Base-by-base conservation (phyloP, 2,113 vertebrate genomes). In the Uria aalge region DNA sequence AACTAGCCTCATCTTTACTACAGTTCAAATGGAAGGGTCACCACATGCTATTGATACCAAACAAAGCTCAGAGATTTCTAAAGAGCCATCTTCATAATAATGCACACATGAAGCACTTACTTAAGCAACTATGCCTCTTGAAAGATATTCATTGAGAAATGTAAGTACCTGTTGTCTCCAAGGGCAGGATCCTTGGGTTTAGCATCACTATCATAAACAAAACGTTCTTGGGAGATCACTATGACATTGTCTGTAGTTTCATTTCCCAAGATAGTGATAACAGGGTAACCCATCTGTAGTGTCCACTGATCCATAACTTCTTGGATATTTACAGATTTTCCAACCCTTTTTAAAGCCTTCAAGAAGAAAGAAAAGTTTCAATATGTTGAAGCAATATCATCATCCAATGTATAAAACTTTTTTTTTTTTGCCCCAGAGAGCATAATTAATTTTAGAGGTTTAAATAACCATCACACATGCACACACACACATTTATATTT, bases 241-340 rank as follows among this genome's bases (percentile, higher is more conserved):
- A 99, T 97, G 92, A 97, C 96, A 90, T 98, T 94, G 91, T 98
- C 99, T 38, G 98, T 96, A 84, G 98, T 98, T 96, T 98, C 98
- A 96, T 99, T 99, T 98, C 99, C 99, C 96, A 98, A 98, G 97
- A 99, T 98, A 95, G 99, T 99, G 78, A 99, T 98, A 66, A 99
- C 99, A 22, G 99, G 99, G 95, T 99, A 99, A 40, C 99, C 99
- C 99, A 99, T 99, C 93, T 99, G 99, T 27, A 99, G 98, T 27
- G 99, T 99, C 99, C 99, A 99, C 69, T 99, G 98, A 97, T 99
- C 99, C 99, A 99, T 99, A 88, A 99, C 99, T 96, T 99, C 98
- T 59, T 99, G 98, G 52, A 99, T 98, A 97, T 99, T 99, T 88
- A 99, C 99, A 96, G 98, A 98, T 97, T 99, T 99, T 90, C 99